phyloP scores from a whole-genome alignment of 2,797 vertebrate species.

The Pempheris klunzingeri region DNA sequence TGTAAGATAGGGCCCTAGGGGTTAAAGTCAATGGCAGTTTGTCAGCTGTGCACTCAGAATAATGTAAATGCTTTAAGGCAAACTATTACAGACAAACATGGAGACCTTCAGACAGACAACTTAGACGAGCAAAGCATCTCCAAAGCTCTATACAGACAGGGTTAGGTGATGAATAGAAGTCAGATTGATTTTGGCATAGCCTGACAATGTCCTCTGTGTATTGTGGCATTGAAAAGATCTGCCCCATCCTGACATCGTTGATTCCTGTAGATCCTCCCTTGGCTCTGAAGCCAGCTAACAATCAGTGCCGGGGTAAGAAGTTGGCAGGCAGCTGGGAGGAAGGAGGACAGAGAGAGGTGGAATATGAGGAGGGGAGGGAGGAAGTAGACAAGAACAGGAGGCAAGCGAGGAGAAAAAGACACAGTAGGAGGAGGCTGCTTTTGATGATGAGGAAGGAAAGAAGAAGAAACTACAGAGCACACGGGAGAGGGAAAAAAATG shows the following conservation, averaged over 20 bases:
- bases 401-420: neutral
- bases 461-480: neutral
- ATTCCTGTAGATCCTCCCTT: constrained; percentile 70
- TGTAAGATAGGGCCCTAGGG: too few relatives aligned
- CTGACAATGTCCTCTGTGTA: constrained; percentile 66
- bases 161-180: constrained; percentile 78
- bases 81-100: constrained; percentile 29
- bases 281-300: constrained; percentile 57
- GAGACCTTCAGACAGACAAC: constrained; percentile 44
- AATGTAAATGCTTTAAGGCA: constrained; percentile 36
- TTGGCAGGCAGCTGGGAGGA: constrained; percentile 40
- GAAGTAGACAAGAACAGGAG: neutral
- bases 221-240: constrained; percentile 68
- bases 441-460: constrained; percentile 1
- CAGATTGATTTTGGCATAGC: constrained; percentile 81
- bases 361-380: constrained; percentile 5
- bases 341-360: constrained; percentile 7
- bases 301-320: constrained; percentile 49
- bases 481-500: neutral
- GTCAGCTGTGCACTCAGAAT: neutral
- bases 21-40: constrained; percentile 1
- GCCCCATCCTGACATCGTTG: constrained; percentile 71
- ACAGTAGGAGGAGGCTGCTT: neutral
- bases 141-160: constrained; percentile 66
- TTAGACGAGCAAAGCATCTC: constrained; percentile 32